Base-by-base conservation (phyloP, 2,113 vertebrate genomes). In the Poecilia latipinna region DNA sequence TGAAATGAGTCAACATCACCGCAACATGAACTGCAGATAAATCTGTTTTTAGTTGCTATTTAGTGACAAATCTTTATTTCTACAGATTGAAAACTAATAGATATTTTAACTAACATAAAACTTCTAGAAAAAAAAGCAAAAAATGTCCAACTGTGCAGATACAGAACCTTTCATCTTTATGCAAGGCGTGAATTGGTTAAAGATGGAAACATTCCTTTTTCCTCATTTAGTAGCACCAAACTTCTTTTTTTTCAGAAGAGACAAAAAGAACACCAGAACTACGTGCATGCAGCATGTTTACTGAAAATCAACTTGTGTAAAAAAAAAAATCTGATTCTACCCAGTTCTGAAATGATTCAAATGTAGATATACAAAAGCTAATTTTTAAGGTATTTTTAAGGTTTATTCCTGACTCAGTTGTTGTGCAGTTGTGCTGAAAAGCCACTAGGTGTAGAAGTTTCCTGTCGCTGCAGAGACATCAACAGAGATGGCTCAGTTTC, bases 361-460 rank as follows among this genome's bases (percentile, higher is more conserved):
- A 57, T n/a, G 3, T n/a, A 3, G 10, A 10, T 3, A 3, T n/a
- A 10, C 24, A 57, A 24, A 57, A 54, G 48, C 22, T 2, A 0
- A 15, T 39, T 48, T 35, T 15, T 19, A 19, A 4, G 15, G 4
- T 17, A 3, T n/a, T 10, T 8, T 54, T 54, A 54, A 54, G 51
- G 22, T n/a, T 54, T 54, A 54, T n/a, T 54, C 8, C n/a, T 28
- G 57, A 8, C 10, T 19, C 31, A 29, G 24, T 29, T 3, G 6
- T 37, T 32, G 31, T 82, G 81, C 61, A 85, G 66, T 86, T 82
- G n/a, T 71, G 35, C 44, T 2, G 7, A 12, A 39, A 32, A 13
- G 70, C 90, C 93, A 92, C 93, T 88, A 87, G 93, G 66, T 89
- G 89, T 89, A 77, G 87, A 88, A 79, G 79, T 86, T 70, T 83